These are phyloP conservation scores for Leucosticte australis DNA, from an alignment of 2,113 vertebrate species.

Conservation along the genomic window DNA sequence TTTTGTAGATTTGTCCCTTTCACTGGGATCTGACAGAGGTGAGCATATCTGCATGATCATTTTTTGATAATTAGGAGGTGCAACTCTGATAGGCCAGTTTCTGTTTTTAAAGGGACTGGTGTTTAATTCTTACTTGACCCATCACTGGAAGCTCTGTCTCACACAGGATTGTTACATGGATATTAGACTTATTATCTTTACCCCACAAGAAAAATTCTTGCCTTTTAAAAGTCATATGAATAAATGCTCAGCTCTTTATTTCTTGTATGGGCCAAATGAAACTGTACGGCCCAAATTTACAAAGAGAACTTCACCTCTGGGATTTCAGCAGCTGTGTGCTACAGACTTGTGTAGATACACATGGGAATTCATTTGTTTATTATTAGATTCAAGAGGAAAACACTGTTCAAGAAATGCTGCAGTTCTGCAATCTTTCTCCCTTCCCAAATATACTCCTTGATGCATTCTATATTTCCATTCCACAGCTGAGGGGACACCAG, in stretches of 20 bases:
- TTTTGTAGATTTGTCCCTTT: background rate
- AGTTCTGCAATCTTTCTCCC: background rate
- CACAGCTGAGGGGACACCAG: background rate
- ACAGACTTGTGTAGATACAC: background rate
- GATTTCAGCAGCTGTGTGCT: background rate
- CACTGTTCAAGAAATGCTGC: background rate
- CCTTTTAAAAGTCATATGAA: background rate
- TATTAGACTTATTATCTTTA: background rate
- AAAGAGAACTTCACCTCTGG: background rate
- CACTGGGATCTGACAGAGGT: background rate
- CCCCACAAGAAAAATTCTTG: background rate
- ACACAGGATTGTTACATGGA: background rate
- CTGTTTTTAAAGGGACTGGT: background rate
- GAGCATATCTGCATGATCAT: background rate
- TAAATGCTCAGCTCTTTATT: background rate
- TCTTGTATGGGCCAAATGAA: background rate
- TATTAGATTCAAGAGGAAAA: background rate
- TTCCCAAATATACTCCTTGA: background rate
- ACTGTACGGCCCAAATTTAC: background rate
- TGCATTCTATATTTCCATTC: background rate
- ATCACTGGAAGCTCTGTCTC: background rate
- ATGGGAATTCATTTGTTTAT: background rate
- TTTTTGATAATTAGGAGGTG: background rate
- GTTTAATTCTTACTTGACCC: background rate
- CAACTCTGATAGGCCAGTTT: background rate